A percentile compares a stretch with the other conserved stretches of the same genome.
These are phyloP conservation scores for Peromyscus polionotus DNA, from an alignment of 2,113 vertebrate species.

Conservation along the genomic window DNA sequence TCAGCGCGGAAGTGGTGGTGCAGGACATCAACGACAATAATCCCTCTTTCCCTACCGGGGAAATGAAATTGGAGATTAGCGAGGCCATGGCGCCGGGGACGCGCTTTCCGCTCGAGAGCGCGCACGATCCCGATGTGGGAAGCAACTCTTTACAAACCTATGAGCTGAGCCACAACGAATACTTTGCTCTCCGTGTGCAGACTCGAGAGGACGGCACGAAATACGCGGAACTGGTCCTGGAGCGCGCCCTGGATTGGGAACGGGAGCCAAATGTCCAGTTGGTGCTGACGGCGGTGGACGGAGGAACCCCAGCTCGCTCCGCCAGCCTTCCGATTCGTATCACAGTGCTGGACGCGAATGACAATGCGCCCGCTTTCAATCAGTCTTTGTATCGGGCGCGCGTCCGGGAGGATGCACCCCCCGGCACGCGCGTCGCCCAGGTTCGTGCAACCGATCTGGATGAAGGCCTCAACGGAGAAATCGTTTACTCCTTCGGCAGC, in stretches of 20 bases:
- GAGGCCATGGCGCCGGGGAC: conserved; percentile 87
- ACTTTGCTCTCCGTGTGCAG: conserved; percentile 89
- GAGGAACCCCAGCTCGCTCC: conserved; percentile 85
- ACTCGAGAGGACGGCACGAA: conserved; percentile 88
- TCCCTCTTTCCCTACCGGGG: conserved; percentile 87
- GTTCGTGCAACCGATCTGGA: conserved; percentile 88
- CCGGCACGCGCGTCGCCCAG: conserved; percentile 82
- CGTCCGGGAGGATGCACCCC: conserved; percentile 84
- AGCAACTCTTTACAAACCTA: conserved; percentile 91
- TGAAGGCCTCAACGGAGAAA: conserved; percentile 90
- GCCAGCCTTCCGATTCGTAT: conserved; percentile 86
- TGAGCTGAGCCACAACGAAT: conserved; percentile 87
- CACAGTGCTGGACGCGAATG: conserved; percentile 87
- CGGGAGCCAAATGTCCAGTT: conserved; percentile 83
- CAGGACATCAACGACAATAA: conserved; percentile 92
- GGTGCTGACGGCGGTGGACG: conserved; percentile 87
- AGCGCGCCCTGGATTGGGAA: conserved; percentile 88
- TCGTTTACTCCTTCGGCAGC: conserved; percentile 89
- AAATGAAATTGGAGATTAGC: conserved; percentile 89
- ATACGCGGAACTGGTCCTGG: conserved; percentile 88
- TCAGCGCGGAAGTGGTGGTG: conserved; percentile 89
- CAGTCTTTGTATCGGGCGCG: conserved; percentile 87
- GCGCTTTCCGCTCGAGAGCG: conserved; percentile 91
- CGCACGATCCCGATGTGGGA: conserved; percentile 91
- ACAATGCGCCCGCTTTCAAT: conserved; percentile 88